Percentiles rank a stretch among this genome's conserved stretches.
phyloP scores from a whole-genome alignment of 2,888 invertebrate species.

The Diarsia rubi region DNA sequence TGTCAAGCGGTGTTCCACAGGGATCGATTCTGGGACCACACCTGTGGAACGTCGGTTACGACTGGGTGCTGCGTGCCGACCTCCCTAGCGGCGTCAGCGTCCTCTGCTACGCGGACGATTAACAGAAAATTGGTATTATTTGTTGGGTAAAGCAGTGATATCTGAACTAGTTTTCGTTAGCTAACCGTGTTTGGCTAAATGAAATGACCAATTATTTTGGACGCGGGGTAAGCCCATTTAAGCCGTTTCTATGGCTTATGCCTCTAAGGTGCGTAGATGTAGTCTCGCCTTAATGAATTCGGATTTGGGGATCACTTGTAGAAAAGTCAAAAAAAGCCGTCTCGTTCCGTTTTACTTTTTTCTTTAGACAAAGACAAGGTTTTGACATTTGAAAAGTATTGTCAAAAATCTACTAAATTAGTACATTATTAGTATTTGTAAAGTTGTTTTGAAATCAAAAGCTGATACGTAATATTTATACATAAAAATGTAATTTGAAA shows the following conservation, averaged over 20 bases:
- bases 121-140: no score
- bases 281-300: not conserved
- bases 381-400: conserved; percentile 39
- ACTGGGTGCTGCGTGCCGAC: no score
- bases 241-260: not conserved
- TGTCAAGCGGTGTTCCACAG: no score
- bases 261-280: not conserved
- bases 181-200: not conserved
- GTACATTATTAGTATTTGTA: not conserved
- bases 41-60: no score
- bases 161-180: no score
- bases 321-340: conserved; percentile 36
- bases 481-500: not conserved
- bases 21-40: no score
- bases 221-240: not conserved
- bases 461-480: fast-evolving
- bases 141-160: no score
- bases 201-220: not conserved
- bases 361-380: not conserved
- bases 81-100: no score
- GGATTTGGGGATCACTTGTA: not conserved
- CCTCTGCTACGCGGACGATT: no score
- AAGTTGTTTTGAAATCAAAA: not conserved
- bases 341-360: conserved; percentile 21
- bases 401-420: conserved; percentile 28